Base-by-base conservation (phyloP, 92 coral and sea anemone species). In the Actinernus sp. region DNA sequence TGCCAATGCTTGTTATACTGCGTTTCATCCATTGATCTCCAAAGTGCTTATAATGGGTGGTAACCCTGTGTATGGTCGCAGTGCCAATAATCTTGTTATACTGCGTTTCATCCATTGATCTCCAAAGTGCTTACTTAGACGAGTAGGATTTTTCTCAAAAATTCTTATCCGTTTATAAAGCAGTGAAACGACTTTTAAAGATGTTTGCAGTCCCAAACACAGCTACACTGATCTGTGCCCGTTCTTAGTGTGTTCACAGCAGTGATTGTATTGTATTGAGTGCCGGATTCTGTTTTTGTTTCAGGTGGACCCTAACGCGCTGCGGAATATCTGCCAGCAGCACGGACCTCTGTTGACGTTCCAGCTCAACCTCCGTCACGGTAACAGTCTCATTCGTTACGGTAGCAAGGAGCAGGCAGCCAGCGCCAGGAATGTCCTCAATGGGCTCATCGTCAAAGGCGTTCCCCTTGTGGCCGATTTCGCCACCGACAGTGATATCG, bases 361-460 rank as follows among this genome's bases (percentile, higher is more conserved):
- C 67, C 97, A 91, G 77, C 67, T 91, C 29, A 95, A 95, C 65
- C 84, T 90, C 12, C 85, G 97, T 10, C 88, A 91, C 81, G 99
- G 99, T 0, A 95, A 95, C 88, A 95, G 99, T 74, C 71, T 95
- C 53, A 91, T 95, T 26, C 97, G 97, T 6, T 95, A 95, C 68
- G 95, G 99, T 26, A 91, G 90, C 58, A 95, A 87, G 63, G 99
- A 95, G 24, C 91, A 87, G 52, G 99, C 99, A 12, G 90, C 90
- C 0, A 84, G 86, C 33, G 97, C 94, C n/a, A 71, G 93, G 28
- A 71, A 72, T 4, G 62, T 73, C 11, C 84, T 95, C 30, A 95
- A 84, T 54, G 93, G 95, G 18, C 53, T 88, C 61, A 60, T 62
- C 60, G 54, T 91, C 44, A 75, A 68, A 17, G 97, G 97, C 2